Conservation (phyloP, 2,113 vertebrate genomes). For the Brienomyrus longianalis region DNA sequence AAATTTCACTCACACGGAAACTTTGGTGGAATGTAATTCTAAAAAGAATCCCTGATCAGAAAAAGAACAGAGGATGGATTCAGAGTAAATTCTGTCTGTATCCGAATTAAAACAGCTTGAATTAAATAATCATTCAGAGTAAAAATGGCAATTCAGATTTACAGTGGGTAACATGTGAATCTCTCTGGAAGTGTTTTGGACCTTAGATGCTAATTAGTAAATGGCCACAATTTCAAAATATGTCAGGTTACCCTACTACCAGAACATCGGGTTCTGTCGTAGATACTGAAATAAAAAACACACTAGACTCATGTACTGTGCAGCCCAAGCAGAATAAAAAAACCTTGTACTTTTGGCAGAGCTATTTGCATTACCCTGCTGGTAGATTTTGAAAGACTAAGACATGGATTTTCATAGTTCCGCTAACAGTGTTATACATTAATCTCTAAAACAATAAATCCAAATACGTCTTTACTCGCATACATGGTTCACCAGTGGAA, state of each 20-base stretch:
- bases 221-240: background rate
- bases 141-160: constrained; percentile 32
- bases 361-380: background rate
- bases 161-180: constrained; percentile 9
- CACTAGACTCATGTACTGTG: background rate
- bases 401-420: background rate
- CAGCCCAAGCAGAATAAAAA: background rate
- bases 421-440: background rate
- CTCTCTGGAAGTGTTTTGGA: constrained; percentile 30
- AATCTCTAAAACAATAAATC: background rate
- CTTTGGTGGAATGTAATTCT: constrained; percentile 6
- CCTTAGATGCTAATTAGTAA: constrained; percentile 30
- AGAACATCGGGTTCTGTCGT: background rate
- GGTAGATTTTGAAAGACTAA: background rate
- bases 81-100: constrained; percentile 30
- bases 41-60: constrained; percentile 23
- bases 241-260: background rate
- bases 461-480: background rate
- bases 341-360: background rate
- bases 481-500: background rate
- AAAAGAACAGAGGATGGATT: constrained; percentile 6
- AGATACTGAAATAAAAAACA: background rate
- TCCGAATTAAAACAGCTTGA: background rate
- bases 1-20: constrained; percentile 21
- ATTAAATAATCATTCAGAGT: constrained; percentile 31